Conservation (phyloP, 30 jellyfish, hydroid and myxozoan species). For the Rhopilema esculentum region DNA sequence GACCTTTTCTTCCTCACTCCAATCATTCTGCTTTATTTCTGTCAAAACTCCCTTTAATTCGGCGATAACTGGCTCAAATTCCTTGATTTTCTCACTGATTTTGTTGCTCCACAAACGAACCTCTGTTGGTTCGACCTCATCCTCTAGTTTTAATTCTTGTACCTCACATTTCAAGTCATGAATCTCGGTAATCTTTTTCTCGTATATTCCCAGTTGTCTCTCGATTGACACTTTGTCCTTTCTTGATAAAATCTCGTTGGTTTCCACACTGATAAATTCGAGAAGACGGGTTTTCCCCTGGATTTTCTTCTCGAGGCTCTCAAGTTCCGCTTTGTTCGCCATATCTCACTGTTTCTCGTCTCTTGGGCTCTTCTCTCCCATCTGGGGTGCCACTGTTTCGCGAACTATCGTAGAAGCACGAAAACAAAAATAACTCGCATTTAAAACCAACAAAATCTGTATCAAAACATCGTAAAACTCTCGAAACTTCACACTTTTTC, state of each 20-base stretch:
- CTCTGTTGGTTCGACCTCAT: slow-evolving; percentile 32
- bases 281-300: slow-evolving; percentile 43
- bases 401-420: no score
- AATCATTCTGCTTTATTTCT: slow-evolving; percentile 11
- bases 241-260: slow-evolving; percentile 9
- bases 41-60: slow-evolving; percentile 6
- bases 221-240: background rate
- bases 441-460: no score
- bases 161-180: slow-evolving; percentile 13
- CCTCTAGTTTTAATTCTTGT: slow-evolving; percentile 43
- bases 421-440: no score
- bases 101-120: slow-evolving; percentile 37
- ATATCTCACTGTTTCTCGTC: no score
- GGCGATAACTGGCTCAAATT: slow-evolving; percentile 29
- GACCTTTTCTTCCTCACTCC: slow-evolving; percentile 7
- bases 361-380: background rate
- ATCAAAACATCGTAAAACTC: no score
- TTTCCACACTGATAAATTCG: slow-evolving; percentile 19
- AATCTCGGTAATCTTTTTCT: slow-evolving; percentile 18
- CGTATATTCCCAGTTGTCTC: slow-evolving; percentile 54
- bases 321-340: background rate
- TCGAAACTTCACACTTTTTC: no score
- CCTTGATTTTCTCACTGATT: slow-evolving; percentile 8
- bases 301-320: slow-evolving; percentile 30
- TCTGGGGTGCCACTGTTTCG: slow-evolving; percentile 70